Base-by-base conservation (phyloP, 1,140 invertebrate species). In the Cydia amplana region DNA sequence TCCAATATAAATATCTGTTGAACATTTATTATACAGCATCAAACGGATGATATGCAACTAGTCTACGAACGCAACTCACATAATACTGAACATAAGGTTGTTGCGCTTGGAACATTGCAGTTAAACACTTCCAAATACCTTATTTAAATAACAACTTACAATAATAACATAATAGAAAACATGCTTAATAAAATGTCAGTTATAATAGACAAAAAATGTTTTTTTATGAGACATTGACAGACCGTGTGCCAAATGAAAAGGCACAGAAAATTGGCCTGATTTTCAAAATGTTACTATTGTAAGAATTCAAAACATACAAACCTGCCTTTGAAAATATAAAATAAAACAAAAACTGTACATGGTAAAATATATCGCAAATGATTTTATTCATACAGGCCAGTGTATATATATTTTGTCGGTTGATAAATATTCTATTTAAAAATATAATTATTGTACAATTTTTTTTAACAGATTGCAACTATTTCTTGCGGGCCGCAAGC, bases 1-100 rank as follows among this genome's bases (percentile, higher is more conserved):
- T 84, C 85, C 85, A 83, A 88, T 90, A 87, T 88, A 84, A 84
- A 83, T 83, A 79, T 85, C 75, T 84, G 84, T 84, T 81, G 77
- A 79, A 82, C 78, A 80, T 84, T 82, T 78, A 76, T 77, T 75
- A 81, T 84, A 83, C 85, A 85, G 78, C 65, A 73, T 82, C 80
- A 76, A 81, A 78, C 76, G 73, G 74, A 82, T 81, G 76, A 80
- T 64, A 77, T 80, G 64, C 77, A 75, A 79, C 83, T 88, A 87
- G 74, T 80, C 82, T 85, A 85, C 75, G 28, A 75, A 85, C 84
- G 88, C 86, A 90, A 89, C 85, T 40, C 25, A 76, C 72, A 78
- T 92, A 92, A 92, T 92, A 92, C 89, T 92, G 83, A 78, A 82
- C 65, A 75, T 51, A 67, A 74, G 14, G 36, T 79, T 78, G 78